These are phyloP conservation scores for Protobothrops mucrosquamatus DNA, from an alignment of 2,113 vertebrate species.

Conservation along the genomic window DNA sequence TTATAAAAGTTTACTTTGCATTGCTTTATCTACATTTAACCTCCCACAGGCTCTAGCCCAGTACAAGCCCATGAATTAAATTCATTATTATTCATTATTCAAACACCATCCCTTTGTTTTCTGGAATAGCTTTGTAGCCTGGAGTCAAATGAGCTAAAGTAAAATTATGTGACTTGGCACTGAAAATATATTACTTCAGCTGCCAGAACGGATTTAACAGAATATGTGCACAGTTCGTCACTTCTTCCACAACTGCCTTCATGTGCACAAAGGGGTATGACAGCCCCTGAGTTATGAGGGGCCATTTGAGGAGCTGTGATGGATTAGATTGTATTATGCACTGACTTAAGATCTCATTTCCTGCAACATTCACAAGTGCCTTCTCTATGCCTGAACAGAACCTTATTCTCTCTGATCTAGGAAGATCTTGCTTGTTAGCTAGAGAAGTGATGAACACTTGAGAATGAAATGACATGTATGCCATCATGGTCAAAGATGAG, in stretches of 20 bases:
- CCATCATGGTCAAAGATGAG: constrained; percentile 46
- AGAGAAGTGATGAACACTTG: constrained; percentile 13
- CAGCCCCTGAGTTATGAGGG: constrained; percentile 78
- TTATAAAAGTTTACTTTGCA: constrained; percentile 62
- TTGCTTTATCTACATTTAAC: constrained; percentile 61
- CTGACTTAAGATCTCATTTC: constrained; percentile 84
- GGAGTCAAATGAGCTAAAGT: constrained; percentile 81
- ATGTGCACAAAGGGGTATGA: constrained; percentile 67
- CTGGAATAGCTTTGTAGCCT: constrained; percentile 78
- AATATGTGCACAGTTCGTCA: constrained; percentile 73
- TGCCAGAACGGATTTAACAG: constrained; percentile 81
- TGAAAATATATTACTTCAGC: constrained; percentile 77
- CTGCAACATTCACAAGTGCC: constrained; percentile 79
- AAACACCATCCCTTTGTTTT: constrained; percentile 76
- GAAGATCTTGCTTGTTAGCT: constrained; percentile 51
- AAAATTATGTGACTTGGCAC: constrained; percentile 83
- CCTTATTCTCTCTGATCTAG: constrained; percentile 50
- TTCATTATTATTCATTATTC: constrained; percentile 79
- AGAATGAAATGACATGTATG: constrained; percentile 38
- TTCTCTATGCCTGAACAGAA: constrained; percentile 70
- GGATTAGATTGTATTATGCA: constrained; percentile 83
- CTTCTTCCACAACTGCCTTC: constrained; percentile 72
- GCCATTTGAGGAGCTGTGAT: constrained; percentile 77
- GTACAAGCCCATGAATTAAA: constrained; percentile 66
- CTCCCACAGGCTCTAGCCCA: constrained; percentile 60